Conservation (phyloP, 2,797 vertebrate species). For the Salarias fasciatus region DNA sequence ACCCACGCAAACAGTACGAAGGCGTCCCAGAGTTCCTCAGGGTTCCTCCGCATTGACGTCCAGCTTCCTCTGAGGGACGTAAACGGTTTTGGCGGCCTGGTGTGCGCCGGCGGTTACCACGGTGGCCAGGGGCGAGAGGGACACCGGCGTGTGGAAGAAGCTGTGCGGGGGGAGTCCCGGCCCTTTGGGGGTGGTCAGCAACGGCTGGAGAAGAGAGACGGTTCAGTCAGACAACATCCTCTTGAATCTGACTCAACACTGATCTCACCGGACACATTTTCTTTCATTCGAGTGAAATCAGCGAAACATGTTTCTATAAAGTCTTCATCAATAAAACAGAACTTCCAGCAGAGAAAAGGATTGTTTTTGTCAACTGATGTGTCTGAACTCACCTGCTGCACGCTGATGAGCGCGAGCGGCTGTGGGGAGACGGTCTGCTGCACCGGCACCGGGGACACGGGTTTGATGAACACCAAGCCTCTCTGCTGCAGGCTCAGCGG, state of each 20-base stretch:
- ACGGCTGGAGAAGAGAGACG: slow-evolving; percentile 74
- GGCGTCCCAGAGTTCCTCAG: too few relatives aligned
- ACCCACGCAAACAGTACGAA: too few relatives aligned
- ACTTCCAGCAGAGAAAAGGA: too few relatives aligned
- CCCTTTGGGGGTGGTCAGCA: slow-evolving; percentile 86
- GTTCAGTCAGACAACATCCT: too few relatives aligned
- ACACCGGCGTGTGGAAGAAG: slow-evolving; percentile 89
- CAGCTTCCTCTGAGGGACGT: slow-evolving; percentile 91
- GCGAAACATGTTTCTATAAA: too few relatives aligned
- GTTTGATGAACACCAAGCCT: slow-evolving; percentile 83
- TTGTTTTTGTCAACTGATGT: too few relatives aligned
- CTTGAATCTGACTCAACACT: too few relatives aligned
- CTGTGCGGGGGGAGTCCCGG: slow-evolving; percentile 82
- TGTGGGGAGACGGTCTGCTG: slow-evolving; percentile 64
- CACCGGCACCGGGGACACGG: slow-evolving; percentile 63
- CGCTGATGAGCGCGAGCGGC: slow-evolving; percentile 69
- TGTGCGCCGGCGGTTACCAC: slow-evolving; percentile 66
- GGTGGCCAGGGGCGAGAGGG: slow-evolving; percentile 73
- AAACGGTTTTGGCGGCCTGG: slow-evolving; percentile 73
- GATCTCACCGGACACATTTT: too few relatives aligned
- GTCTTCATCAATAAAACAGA: too few relatives aligned
- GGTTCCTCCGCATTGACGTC: slow-evolving; percentile 86
- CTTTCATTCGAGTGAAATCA: too few relatives aligned
- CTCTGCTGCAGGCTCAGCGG: slow-evolving; percentile 77
- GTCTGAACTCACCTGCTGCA: slow-evolving; percentile 86